These are phyloP conservation scores for Hyposmocoma kahamanoa DNA, from an alignment of 1,140 invertebrate species.

Conservation along the genomic window DNA sequence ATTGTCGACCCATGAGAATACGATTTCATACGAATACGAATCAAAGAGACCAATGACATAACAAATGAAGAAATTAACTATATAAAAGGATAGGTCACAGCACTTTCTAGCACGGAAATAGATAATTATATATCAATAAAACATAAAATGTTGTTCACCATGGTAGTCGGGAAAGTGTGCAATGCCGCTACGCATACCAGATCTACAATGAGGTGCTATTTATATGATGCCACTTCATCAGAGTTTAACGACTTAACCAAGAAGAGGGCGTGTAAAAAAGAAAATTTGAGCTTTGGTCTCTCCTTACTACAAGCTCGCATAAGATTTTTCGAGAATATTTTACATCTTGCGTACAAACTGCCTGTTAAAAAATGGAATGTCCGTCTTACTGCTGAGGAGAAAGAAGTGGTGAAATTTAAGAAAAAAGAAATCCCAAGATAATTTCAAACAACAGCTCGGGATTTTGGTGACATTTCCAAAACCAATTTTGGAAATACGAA, in stretches of 20 bases:
- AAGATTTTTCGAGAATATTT: conserved; percentile 43
- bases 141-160: conserved; percentile 38
- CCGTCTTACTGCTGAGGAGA: conserved; percentile 20
- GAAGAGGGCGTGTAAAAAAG: conserved; percentile 16
- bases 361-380: conserved; percentile 32
- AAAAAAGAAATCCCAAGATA: conserved; percentile 37
- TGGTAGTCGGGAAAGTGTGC: conserved; percentile 55
- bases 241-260: conserved; percentile 39
- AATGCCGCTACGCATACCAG: conserved; percentile 48
- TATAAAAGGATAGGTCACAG: conserved; percentile 12
- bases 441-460: conserved; percentile 26
- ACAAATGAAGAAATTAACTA: no score
- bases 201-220: conserved; percentile 43
- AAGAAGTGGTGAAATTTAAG: conserved; percentile 18
- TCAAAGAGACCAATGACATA: conserved; percentile 30
- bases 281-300: conserved; percentile 32
- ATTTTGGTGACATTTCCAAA: conserved; percentile 43
- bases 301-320: conserved; percentile 48
- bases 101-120: conserved; percentile 9
- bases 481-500: no score
- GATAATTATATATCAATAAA: conserved; percentile 14
- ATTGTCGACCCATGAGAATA: conserved; percentile 30
- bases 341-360: no score
- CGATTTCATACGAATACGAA: conserved; percentile 28
- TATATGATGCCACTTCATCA: conserved; percentile 37